Evolutionary conservation across 2,797 vertebrate species (phyloP).

Genomic region (Eleutherodactylus coqui): DNA sequence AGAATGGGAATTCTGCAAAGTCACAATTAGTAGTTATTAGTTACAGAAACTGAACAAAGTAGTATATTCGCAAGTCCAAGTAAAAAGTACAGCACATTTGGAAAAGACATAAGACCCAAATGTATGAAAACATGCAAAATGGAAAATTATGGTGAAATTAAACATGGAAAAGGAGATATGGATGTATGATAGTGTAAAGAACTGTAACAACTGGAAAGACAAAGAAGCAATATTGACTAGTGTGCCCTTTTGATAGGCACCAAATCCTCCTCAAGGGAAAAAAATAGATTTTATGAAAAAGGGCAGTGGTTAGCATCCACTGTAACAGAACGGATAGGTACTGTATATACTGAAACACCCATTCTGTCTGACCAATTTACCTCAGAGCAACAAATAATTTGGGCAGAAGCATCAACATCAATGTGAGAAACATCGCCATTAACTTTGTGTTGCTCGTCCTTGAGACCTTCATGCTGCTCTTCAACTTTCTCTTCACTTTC

Average conservation of each 20-base stretch:
- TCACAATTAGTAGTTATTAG: constrained; percentile 30
- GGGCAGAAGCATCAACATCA: constrained; percentile 85
- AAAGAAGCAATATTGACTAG: constrained; percentile 68
- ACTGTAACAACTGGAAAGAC: constrained; percentile 68
- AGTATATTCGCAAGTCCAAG: background rate
- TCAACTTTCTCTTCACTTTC: constrained; percentile 68
- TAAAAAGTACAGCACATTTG: background rate
- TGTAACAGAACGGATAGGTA: constrained; percentile 68
- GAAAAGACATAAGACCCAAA: constrained; percentile 64
- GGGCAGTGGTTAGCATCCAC: constrained; percentile 70
- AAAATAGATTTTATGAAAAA: constrained; percentile 75
- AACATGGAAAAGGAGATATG: constrained; percentile 52
- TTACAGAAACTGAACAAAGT: background rate
- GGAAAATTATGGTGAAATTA: constrained; percentile 41
- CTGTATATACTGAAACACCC: constrained; percentile 73
- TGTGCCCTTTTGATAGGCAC: constrained; percentile 68
- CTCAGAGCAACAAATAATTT: constrained; percentile 99
- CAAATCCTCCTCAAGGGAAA: constrained; percentile 68
- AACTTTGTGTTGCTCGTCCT: constrained; percentile 78
- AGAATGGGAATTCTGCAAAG: background rate
- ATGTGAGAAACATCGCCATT: constrained; percentile 88
- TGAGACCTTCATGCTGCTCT: constrained; percentile 70
- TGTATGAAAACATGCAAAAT: background rate
- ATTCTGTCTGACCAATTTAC: constrained; percentile 84
- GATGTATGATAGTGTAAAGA: constrained; percentile 58